A percentile compares a stretch with the other conserved stretches of the same genome.
Conservation (phyloP, 2,888 invertebrate species). For the Eulithis testata region DNA sequence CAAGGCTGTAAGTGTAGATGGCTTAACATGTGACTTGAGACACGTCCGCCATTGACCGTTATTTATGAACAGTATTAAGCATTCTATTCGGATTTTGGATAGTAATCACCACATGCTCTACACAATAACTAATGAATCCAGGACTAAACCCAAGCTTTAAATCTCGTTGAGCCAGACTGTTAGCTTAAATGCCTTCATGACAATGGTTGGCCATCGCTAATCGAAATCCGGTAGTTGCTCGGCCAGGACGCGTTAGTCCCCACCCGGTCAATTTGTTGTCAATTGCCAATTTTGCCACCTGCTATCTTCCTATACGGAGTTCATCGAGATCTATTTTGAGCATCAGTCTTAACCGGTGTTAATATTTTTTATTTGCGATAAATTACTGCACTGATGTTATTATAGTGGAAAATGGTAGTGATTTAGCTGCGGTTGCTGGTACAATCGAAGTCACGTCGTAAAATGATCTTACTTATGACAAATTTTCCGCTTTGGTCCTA, state of each 20-base stretch:
- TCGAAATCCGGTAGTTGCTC: constrained; percentile 24
- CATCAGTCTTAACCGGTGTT: neutral
- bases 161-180: constrained; percentile 4
- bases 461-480: too few relatives aligned
- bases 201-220: constrained; percentile 24
- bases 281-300: constrained; percentile 35
- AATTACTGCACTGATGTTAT: neutral
- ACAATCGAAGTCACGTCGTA: too few relatives aligned
- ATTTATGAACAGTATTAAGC: too few relatives aligned
- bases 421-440: too few relatives aligned
- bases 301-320: neutral
- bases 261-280: constrained; percentile 45
- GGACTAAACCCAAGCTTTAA: constrained; percentile 2
- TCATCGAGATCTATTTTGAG: neutral
- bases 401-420: too few relatives aligned
- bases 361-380: neutral
- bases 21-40: too few relatives aligned
- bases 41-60: too few relatives aligned
- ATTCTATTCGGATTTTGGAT: too few relatives aligned
- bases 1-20: too few relatives aligned
- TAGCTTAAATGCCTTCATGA: constrained; percentile 17
- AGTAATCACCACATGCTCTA: neutral
- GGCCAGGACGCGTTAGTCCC: constrained; percentile 13
- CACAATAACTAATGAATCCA: neutral
- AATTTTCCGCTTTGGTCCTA: neutral